A percentile compares a stretch with the other conserved stretches of the same genome.
These are phyloP conservation scores for Cheilosia scutellata DNA, from an alignment of 2,888 invertebrate genomes.

Conservation along the genomic window DNA sequence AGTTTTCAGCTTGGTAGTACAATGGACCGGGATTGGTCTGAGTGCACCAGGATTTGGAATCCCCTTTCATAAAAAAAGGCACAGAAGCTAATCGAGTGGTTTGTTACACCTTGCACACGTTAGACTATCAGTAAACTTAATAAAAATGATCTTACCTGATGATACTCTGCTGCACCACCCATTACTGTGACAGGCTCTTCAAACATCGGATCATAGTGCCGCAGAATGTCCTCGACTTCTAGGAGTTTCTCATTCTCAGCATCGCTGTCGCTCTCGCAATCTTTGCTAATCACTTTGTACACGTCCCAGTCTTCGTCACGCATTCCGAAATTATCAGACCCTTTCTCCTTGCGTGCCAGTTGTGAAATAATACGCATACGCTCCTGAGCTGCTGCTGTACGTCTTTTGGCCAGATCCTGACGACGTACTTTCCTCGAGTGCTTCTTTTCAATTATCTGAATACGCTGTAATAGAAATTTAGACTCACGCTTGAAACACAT, in stretches of 20 bases:
- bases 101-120: neutral
- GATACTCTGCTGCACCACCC: conserved; percentile 87
- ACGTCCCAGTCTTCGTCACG: conserved; percentile 98
- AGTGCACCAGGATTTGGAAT: no score
- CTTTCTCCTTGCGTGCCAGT: conserved; percentile 91
- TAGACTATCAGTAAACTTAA: no score
- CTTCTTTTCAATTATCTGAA: conserved; percentile 90
- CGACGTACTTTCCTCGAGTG: conserved; percentile 91
- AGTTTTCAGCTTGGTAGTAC: no score
- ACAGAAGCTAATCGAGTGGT: no score
- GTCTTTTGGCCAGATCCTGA: conserved; percentile 93
- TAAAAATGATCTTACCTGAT: conserved; percentile 84
- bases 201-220: conserved; percentile 92
- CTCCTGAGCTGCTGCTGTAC: conserved; percentile 97
- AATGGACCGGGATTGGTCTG: no score
- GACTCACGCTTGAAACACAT: neutral
- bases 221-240: conserved; percentile 93
- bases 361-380: conserved; percentile 97
- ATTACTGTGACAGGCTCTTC: conserved; percentile 84
- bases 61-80: no score
- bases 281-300: conserved; percentile 93
- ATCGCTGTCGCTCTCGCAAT: conserved; percentile 95
- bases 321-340: conserved; percentile 96
- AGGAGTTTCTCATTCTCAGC: conserved; percentile 94
- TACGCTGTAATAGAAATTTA: conserved; percentile 84